Base-by-base conservation (phyloP, 2,113 vertebrate genomes). In the Rissa tridactyla region DNA sequence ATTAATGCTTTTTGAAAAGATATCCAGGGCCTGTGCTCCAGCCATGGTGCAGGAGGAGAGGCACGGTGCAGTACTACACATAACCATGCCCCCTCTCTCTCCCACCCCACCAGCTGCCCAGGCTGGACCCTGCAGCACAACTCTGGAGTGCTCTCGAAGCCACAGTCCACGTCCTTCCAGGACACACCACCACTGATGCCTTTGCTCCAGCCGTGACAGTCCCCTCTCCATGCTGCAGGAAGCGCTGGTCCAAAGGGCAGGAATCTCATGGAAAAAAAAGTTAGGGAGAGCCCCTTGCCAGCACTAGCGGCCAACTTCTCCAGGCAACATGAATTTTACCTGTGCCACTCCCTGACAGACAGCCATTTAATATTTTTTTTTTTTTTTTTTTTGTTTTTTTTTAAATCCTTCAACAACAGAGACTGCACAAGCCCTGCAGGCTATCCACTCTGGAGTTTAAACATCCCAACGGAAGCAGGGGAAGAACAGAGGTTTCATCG, bases 61-160 rank as follows among this genome's bases (percentile, higher is more conserved):
- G 68, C 44, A n/a, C 0, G 1, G 32, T 6, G 13, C 40, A 78
- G 60, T 19, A 1, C 42, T 19, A 26, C 3, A 1, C 3, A 1
- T 55, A 64, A 44, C 9, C 22, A 26, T 5, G 3, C 42, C 68
- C 7, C 32, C 20, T 81, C n/a, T 40, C n/a, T 36, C 57, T 86
- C 30, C 17, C 38, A 71, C 12, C 9, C 40, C 46, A 75, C 52
- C 78, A 19, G 19, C 15, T 93, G 36, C 54, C 38, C 32, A 46
- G 52, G 30, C 46, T 46, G 52, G 47, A 75, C 47, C 22, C 27
- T 4, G 3, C 72, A 19, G 29, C 46, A 20, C 42, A 49, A 23
- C 8, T 13, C 27, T 17, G 21, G 20, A 38, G 46, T 12, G 8
- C 20, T 79, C 76, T 51, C 5, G 6, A 60, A 95, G 49, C 30